phyloP scores from a whole-genome alignment of 2,113 vertebrate species.

The Dasyornis broadbenti region DNA sequence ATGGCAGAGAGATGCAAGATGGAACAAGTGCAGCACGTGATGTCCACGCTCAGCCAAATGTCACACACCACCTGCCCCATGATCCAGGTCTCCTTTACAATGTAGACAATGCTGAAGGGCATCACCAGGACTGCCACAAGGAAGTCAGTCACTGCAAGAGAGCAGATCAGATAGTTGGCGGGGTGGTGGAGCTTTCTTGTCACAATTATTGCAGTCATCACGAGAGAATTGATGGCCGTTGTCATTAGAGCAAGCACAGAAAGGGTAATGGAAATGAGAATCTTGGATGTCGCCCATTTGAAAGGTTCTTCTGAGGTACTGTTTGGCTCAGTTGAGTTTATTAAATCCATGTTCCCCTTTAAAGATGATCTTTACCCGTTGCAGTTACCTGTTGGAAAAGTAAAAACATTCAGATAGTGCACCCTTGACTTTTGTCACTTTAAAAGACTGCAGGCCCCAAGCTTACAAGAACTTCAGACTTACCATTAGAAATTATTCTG shows the following conservation, averaged over 20 bases:
- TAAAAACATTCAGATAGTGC: constrained; percentile 8
- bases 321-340: constrained; percentile 82
- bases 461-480: neutral
- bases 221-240: constrained; percentile 93
- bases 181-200: constrained; percentile 96
- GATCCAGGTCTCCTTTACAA: constrained; percentile 89
- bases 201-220: constrained; percentile 94
- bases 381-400: constrained; percentile 63
- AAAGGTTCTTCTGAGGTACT: constrained; percentile 72
- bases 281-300: constrained; percentile 79
- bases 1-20: constrained; percentile 95
- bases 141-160: constrained; percentile 93
- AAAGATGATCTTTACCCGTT: constrained; percentile 14
- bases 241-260: constrained; percentile 88
- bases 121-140: constrained; percentile 95
- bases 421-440: neutral
- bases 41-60: constrained; percentile 92
- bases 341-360: constrained; percentile 84
- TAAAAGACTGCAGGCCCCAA: neutral
- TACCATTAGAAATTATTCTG: neutral
- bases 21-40: constrained; percentile 95
- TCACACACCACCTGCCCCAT: constrained; percentile 93
- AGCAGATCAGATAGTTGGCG: constrained; percentile 97
- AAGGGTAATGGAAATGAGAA: constrained; percentile 87
- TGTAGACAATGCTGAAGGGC: constrained; percentile 97